Evolutionary conservation across 2,797 vertebrate species (phyloP).

Genomic region (Alectoris magna): DNA sequence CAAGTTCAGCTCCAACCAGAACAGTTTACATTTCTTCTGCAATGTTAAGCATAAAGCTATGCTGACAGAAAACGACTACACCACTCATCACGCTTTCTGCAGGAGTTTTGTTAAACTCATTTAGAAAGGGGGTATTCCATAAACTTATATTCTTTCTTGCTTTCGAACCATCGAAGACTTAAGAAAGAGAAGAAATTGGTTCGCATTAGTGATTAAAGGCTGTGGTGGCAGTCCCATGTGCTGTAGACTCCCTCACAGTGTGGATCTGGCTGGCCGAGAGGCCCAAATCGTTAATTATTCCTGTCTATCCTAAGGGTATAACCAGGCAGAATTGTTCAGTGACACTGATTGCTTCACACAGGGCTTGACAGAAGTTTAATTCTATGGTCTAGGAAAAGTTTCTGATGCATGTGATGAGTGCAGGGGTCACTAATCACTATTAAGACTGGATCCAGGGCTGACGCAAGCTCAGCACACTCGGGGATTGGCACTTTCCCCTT

Average conservation of each 20-base stretch:
- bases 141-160: not conserved
- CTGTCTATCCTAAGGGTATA: not conserved
- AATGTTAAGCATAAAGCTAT: not conserved
- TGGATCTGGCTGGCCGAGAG: not conserved
- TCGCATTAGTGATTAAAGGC: not conserved
- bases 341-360: not conserved
- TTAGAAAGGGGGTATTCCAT: not conserved
- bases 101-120: not conserved
- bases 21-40: not conserved
- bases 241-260: not conserved
- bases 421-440: not conserved
- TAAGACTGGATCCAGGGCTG: not conserved
- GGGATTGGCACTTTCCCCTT: not conserved
- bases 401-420: not conserved
- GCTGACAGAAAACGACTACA: not conserved
- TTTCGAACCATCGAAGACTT: not conserved
- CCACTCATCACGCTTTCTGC: not conserved
- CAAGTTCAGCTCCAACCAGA: not conserved
- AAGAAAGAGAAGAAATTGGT: not conserved
- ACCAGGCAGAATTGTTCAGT: not conserved
- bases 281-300: not conserved
- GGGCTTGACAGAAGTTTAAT: constrained; percentile 19
- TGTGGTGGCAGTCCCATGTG: not conserved
- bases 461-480: fast-evolving
- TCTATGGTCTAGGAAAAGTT: not conserved